Evolutionary conservation across 2,888 invertebrate species (phyloP).

Genomic region (Cephus spinipes): DNA sequence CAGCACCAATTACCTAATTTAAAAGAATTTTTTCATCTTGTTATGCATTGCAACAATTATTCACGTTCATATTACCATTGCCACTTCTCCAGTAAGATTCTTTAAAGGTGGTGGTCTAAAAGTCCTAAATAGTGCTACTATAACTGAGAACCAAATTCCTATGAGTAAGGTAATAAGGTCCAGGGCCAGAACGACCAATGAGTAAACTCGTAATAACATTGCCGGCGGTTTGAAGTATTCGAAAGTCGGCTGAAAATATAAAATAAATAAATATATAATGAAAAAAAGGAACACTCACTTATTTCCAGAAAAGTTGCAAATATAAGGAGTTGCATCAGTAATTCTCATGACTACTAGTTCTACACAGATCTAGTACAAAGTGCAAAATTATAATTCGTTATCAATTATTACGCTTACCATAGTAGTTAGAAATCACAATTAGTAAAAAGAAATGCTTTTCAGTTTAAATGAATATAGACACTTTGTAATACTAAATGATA

Average conservation of each 20-base stretch:
- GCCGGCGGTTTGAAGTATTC: slow-evolving; percentile 60
- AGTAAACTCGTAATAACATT: slow-evolving; percentile 71
- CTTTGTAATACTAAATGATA: background rate
- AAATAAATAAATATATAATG: background rate
- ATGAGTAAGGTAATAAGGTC: slow-evolving; percentile 70
- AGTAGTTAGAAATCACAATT: background rate
- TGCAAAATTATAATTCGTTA: background rate
- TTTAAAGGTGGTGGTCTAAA: slow-evolving; percentile 73
- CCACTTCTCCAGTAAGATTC: slow-evolving; percentile 73
- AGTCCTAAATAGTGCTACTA: slow-evolving; percentile 69
- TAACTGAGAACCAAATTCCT: slow-evolving; percentile 69
- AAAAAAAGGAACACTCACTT: background rate
- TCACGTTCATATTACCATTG: slow-evolving; percentile 68
- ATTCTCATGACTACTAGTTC: background rate
- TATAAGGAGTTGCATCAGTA: background rate
- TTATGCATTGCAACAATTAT: slow-evolving; percentile 5
- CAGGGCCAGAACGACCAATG: slow-evolving; percentile 69
- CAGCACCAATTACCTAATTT: slow-evolving; percentile 76
- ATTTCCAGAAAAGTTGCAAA: background rate
- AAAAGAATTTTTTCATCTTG: background rate
- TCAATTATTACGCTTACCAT: background rate
- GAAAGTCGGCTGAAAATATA: slow-evolving; percentile 22
- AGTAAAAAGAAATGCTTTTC: background rate
- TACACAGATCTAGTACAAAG: background rate
- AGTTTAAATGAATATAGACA: background rate